Base-by-base conservation (phyloP, 2,888 invertebrate genomes). In the Arrhopalites spinosus region DNA sequence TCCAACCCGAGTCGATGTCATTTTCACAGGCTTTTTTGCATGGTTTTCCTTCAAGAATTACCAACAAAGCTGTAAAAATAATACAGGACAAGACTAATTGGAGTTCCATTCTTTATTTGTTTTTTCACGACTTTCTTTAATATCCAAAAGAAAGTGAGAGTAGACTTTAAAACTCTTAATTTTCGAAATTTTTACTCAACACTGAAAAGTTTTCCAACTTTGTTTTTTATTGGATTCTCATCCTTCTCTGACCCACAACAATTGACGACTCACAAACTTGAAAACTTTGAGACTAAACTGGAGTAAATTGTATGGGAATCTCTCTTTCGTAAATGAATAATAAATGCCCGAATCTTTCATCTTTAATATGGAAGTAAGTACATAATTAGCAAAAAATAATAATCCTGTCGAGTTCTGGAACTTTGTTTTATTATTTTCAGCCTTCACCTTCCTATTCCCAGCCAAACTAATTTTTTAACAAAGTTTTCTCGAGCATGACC, bases 1-100 rank as follows among this genome's bases (percentile, higher is more conserved):
- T 53, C 75, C 75, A 75, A 13, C 47, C n/a, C n/a, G 43, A 45
- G 50, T 72, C 72, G 25, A 61, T 29, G 64, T 75, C 74, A 25
- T 75, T 68, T 2, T 56, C 68, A 63, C 75, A 75, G 2, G 25
- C 50, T 5, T 59, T 69, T 30, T 68, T 53, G n/a, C 70, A 70
- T 25, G 64, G 66, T 45, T 66, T 66, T 13, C 66, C 66, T 1
- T 25, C 1, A 23, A 59, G 25, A 13, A 5, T 25, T 0, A 66
- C 66, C 13, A 66, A 2, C 15, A 66, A 1, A 45, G n/a, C 45
- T 17, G 63, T 17, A 1, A 63, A 3, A 8, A 63, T 13, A 3
- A 63, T 8, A 25, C n/a, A n/a, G n/a, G n/a, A n/a, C n/a, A 25
- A 63, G 25, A 63, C 8, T 63, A 63, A 63, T 63, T 29, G 2